Base-by-base conservation (phyloP, 1,140 invertebrate species). In the Babylonia areolata region DNA sequence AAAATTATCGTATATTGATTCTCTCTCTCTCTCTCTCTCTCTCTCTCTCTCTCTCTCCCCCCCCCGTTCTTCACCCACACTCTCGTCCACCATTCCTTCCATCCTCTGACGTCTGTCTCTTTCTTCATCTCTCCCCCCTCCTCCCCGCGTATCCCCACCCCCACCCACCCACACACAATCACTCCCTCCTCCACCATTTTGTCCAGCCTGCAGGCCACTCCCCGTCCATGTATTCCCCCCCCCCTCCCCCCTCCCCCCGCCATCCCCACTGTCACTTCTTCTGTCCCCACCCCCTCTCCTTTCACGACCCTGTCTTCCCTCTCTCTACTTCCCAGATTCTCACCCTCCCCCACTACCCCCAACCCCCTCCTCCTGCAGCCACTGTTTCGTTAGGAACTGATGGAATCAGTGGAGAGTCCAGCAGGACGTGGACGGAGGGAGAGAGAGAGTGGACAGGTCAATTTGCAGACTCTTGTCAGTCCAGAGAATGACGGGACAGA, bases 231-330 rank as follows among this genome's bases (percentile, higher is more conserved):
- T 3, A 3, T 37, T 6, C 33, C n/a, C 28, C 75, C 31, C 37
- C 31, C 75, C 40, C 73, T 40, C 39, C 31, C 75, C 23, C 75
- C 40, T 31, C 23, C 75, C 23, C 73, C 31, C 35, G 20, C 37
- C 17, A 6, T 77, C 37, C 31, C 37, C 31, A 37, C 2, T 31
- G 40, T 23, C 3, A 6, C 42, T 17, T 33, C 15, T 11, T 28
- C 35, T 77, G 31, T 78, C 35, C 17, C 40, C 6, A 3, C 40
- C 39, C 2, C 31, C 39, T 33, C 77, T 79, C 46, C 40, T 37
- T 77, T 37, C 40, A 35, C 28, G 37, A 40, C 73, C 40, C 73
- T 77, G 37, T 77, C 75, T 77, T 78, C 75, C 33, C 75, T 78
- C 75, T 78, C 75, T 78, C 75, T 78, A 28, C n/a, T n/a, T 75